A percentile compares a stretch with the other conserved stretches of the same genome.
These are phyloP conservation scores for Autographa gamma DNA, from an alignment of 2,888 invertebrate species.

Conservation along the genomic window DNA sequence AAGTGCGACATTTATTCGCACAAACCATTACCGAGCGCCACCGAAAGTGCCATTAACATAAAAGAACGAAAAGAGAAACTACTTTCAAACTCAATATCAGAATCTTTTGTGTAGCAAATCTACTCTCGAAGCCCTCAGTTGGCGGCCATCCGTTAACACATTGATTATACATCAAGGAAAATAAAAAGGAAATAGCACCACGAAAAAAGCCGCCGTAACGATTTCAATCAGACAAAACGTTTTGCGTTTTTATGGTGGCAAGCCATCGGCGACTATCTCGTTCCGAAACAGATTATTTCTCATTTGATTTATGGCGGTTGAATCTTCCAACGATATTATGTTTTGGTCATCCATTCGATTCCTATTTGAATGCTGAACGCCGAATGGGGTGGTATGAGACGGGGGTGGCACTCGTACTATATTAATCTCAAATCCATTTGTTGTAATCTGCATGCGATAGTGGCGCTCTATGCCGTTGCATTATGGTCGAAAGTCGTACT, in stretches of 20 bases:
- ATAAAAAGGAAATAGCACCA: slow-evolving; percentile 85
- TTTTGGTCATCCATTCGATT: slow-evolving; percentile 90
- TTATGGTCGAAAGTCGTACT: slow-evolving; percentile 80
- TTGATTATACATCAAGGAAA: slow-evolving; percentile 89
- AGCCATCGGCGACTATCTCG: slow-evolving; percentile 87
- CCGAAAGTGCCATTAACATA: slow-evolving; percentile 87
- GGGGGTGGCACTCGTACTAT: slow-evolving; percentile 88
- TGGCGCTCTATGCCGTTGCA: slow-evolving; percentile 69
- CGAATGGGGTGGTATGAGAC: slow-evolving; percentile 87
- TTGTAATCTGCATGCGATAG: slow-evolving; percentile 85
- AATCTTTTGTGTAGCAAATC: slow-evolving; percentile 88
- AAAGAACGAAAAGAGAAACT: slow-evolving; percentile 85
- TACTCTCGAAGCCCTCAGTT: slow-evolving; percentile 81
- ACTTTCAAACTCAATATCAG: slow-evolving; percentile 88
- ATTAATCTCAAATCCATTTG: slow-evolving; percentile 89
- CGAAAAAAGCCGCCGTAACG: slow-evolving; percentile 83
- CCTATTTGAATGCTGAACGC: slow-evolving; percentile 89
- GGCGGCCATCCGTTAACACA: slow-evolving; percentile 88
- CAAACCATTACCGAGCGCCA: slow-evolving; percentile 81
- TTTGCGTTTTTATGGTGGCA: slow-evolving; percentile 88
- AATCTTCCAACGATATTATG: slow-evolving; percentile 89
- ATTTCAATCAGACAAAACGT: slow-evolving; percentile 89
- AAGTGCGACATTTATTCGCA: slow-evolving; percentile 82
- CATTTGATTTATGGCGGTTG: slow-evolving; percentile 89
- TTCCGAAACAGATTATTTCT: slow-evolving; percentile 89